Base-by-base conservation (phyloP, 1,140 invertebrate species). In the Trigoniulus corallinus region DNA sequence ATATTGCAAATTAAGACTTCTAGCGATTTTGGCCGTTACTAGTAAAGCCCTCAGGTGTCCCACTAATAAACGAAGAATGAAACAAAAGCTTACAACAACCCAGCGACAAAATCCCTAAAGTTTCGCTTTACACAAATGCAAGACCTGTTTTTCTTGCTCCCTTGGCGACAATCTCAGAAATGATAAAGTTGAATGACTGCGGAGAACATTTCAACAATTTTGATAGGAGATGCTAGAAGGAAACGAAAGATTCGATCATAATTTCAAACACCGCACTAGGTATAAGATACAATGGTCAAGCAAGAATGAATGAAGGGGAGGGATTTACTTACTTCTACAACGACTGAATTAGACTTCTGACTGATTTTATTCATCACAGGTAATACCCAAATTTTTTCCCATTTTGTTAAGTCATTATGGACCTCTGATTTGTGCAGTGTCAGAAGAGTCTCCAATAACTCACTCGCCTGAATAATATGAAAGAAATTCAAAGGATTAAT, bases 401-500 rank as follows among this genome's bases (percentile, higher is more conserved):
- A 63, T 12, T 23, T 10, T 1, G n/a, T 2, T 48, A 40, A 42
- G n/a, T 23, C 45, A 21, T 41, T 4, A 25, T 7, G 23, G 54
- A 48, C 25, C 49, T 52, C 43, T 48, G 26, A 20, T 21, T 56
- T 52, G 44, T 58, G 46, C 10, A 37, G 23, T 1, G 34, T 34
- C 29, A 57, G 57, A 18, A 63, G 42, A 21, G 56, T 58, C 29
- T 59, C 56, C 55, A 62, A 66, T 22, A 67, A 52, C 22, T 62
- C 62, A 58, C 58, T 60, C 3, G 59, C 61, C 62, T 63, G 49
- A 24, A 51, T 42, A 56, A 50, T 13, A 37, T 3, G 40, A 41
- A 18, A 55, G n/a, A n/a, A n/a, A n/a, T n/a, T n/a, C n/a, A n/a
- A n/a, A n/a, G n/a, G n/a, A n/a, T n/a, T n/a, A n/a, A n/a, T n/a